Evolutionary conservation across 1,140 invertebrate species (phyloP).

Genomic region (Nylanderia fulva): DNA sequence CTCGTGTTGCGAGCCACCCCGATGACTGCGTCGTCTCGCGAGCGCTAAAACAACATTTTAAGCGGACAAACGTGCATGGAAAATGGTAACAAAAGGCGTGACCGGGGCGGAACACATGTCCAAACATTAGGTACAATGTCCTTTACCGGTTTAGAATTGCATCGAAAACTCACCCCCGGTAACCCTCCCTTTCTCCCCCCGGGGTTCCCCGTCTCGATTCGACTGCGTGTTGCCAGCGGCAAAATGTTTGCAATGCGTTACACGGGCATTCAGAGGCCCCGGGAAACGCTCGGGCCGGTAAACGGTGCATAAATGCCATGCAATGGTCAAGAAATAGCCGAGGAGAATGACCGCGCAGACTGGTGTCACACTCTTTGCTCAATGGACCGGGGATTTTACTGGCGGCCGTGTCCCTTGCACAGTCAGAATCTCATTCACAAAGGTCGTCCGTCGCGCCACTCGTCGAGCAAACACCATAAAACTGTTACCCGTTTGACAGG

Average conservation of each 20-base stretch:
- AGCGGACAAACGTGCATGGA: conserved; percentile 83
- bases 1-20: conserved; percentile 42
- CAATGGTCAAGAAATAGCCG: conserved; percentile 79
- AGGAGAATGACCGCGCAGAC: conserved; percentile 66
- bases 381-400: conserved; percentile 5
- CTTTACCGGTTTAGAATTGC: conserved; percentile 81
- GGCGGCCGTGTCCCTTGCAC: conserved; percentile 19
- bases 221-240: conserved; percentile 71
- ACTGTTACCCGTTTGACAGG: not conserved
- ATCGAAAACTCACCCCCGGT: conserved; percentile 48
- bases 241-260: conserved; percentile 85
- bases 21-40: conserved; percentile 59
- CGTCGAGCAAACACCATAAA: conserved; percentile 39
- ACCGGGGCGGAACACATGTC: conserved; percentile 86
- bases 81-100: conserved; percentile 85
- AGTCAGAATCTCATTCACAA: conserved; percentile 13
- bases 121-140: conserved; percentile 85
- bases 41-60: conserved; percentile 83
- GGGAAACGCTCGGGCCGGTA: conserved; percentile 71
- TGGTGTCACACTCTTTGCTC: conserved; percentile 47
- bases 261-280: conserved; percentile 80
- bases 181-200: not conserved
- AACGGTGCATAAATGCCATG: conserved; percentile 79
- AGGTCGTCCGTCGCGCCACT: conserved; percentile 25
- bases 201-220: not conserved